Percentiles rank a stretch among this genome's conserved stretches.
Conservation (phyloP, 2,113 vertebrate species). For the Chiloscyllium plagiosum region DNA sequence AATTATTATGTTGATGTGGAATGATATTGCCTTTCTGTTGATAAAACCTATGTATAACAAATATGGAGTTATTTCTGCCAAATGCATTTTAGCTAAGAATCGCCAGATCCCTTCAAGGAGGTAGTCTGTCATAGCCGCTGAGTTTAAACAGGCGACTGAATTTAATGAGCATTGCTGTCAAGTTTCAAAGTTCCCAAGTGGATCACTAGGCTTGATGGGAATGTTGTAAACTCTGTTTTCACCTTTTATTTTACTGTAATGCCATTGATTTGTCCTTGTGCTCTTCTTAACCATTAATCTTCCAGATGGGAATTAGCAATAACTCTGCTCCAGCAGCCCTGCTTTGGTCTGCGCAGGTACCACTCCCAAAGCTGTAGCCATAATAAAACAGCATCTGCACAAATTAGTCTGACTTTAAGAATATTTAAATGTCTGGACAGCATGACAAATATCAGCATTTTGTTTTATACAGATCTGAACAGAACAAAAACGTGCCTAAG, state of each 20-base stretch:
- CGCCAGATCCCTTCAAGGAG: not conserved
- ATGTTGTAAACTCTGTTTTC: not conserved
- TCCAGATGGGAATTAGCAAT: not conserved
- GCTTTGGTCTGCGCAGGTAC: not conserved
- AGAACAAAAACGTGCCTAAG: not conserved
- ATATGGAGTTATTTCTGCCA: not conserved
- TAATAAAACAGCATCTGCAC: not conserved
- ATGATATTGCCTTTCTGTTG: not conserved
- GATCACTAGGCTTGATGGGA: not conserved
- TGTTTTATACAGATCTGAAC: not conserved
- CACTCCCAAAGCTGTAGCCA: not conserved
- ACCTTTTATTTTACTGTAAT: not conserved
- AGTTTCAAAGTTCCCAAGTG: constrained; percentile 10
- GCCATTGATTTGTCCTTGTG: not conserved
- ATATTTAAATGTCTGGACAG: not conserved
- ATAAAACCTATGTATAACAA: not conserved
- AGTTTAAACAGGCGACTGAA: not conserved
- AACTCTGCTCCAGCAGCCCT: not conserved
- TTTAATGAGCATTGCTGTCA: not conserved
- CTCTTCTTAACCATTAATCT: not conserved
- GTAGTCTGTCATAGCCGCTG: not conserved
- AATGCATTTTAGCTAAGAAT: not conserved
- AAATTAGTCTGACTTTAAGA: not conserved
- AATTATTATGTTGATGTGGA: not conserved
- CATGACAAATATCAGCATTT: not conserved